Percentiles rank a stretch among this genome's conserved stretches.
These are phyloP conservation scores for Elephas maximus DNA, from an alignment of 2,113 vertebrate species.

Conservation along the genomic window DNA sequence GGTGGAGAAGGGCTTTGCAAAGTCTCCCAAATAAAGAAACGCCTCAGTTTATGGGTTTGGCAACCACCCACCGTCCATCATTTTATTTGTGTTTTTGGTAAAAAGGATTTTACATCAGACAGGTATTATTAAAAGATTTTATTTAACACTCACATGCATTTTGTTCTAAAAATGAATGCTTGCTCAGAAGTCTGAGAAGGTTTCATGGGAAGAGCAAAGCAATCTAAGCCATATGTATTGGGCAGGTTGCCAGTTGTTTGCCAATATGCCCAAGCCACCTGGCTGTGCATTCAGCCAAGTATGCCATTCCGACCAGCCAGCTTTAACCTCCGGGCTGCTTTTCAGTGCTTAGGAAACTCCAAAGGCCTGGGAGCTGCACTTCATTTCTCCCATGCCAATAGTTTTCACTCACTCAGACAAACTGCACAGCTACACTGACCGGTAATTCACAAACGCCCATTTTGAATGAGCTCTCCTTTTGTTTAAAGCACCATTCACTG, in stretches of 20 bases:
- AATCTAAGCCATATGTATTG: conserved; percentile 96
- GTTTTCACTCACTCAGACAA: conserved; percentile 91
- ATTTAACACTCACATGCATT: conserved; percentile 89
- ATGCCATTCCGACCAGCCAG: conserved; percentile 93
- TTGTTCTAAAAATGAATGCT: conserved; percentile 90
- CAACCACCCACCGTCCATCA: conserved; percentile 1
- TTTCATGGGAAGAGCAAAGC: conserved; percentile 92
- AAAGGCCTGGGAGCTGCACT: conserved; percentile 89
- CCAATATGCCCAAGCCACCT: conserved; percentile 97
- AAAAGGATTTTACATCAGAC: conserved; percentile 85
- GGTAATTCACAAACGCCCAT: conserved; percentile 90
- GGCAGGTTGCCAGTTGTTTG: conserved; percentile 95
- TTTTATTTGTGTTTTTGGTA: conserved; percentile 78
- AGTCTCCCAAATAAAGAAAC: conserved; percentile 29
- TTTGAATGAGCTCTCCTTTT: conserved; percentile 90
- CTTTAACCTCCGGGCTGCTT: conserved; percentile 93
- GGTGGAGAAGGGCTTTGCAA: neutral
- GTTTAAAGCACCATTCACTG: conserved; percentile 87
- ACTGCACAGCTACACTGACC: conserved; percentile 88
- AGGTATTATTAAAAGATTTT: conserved; percentile 86
- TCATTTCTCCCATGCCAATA: conserved; percentile 89
- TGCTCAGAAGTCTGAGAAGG: conserved; percentile 92
- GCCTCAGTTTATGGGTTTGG: conserved; percentile 49
- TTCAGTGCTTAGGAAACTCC: conserved; percentile 92
- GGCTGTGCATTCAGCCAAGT: conserved; percentile 94